phyloP scores from a whole-genome alignment of 2,113 vertebrate genomes.

The Chinchilla lanigera region DNA sequence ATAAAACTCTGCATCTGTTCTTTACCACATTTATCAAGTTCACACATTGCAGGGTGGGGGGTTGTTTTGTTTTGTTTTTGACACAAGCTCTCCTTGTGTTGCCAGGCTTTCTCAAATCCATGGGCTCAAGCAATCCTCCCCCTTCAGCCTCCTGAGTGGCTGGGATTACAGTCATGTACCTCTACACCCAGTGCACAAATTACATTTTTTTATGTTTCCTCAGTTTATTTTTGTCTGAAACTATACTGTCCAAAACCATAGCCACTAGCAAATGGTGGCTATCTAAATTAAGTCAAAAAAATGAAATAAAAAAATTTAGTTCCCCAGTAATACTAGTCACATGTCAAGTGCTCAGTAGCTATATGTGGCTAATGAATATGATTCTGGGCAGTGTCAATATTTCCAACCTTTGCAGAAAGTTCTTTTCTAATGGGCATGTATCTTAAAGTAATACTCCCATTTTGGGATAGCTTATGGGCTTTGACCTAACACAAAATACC shows the following conservation, averaged over 20 bases:
- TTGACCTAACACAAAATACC: constrained; percentile 19
- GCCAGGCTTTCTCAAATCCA: neutral
- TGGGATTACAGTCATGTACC: neutral
- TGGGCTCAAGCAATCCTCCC: neutral
- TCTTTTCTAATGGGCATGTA: neutral
- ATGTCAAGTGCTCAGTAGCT: neutral
- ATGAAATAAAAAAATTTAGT: constrained; percentile 22
- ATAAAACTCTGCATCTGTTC: neutral
- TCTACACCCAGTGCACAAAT: neutral
- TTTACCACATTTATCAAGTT: constrained; percentile 13
- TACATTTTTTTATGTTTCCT: neutral
- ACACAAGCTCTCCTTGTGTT: neutral
- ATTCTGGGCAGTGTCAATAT: neutral
- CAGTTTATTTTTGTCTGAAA: constrained; percentile 9
- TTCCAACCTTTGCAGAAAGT: constrained; percentile 7
- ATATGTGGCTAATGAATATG: neutral
- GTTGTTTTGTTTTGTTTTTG: constrained; percentile 18
- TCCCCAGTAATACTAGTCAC: neutral
- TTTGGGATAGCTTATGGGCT: neutral
- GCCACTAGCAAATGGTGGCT: neutral
- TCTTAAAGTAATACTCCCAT: neutral
- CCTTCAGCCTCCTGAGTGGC: neutral
- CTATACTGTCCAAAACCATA: neutral
- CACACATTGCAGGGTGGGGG: neutral
- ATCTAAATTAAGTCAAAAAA: neutral